Evolutionary conservation across 2,113 vertebrate genomes (phyloP).

Genomic region (Saccopteryx leptura): DNA sequence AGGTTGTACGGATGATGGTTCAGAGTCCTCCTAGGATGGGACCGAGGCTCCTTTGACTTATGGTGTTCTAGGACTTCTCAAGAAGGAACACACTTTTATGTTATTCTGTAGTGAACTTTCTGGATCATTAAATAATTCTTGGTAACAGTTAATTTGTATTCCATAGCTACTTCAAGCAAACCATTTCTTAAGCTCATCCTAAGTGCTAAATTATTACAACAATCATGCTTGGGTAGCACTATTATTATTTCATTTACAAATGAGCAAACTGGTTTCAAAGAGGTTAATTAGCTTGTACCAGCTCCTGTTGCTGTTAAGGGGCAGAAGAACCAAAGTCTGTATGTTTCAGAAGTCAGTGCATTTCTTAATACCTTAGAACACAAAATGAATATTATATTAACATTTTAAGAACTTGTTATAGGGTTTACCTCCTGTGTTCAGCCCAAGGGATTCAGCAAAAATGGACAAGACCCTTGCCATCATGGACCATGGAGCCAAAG

Average conservation of each 20-base stretch:
- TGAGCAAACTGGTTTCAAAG: not conserved
- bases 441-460: not conserved
- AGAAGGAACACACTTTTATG: not conserved
- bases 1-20: not conserved
- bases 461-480: not conserved
- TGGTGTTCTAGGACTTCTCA: not conserved
- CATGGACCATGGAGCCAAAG: not conserved
- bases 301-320: not conserved
- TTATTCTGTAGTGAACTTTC: not conserved
- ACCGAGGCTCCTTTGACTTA: not conserved
- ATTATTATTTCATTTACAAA: slow-evolving; percentile 20
- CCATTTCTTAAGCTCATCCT: slow-evolving; percentile 8
- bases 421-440: not conserved
- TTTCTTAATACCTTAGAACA: not conserved
- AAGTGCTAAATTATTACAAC: not conserved
- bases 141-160: not conserved
- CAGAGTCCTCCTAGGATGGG: not conserved
- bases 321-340: not conserved
- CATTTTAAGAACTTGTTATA: not conserved
- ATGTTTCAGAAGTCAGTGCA: not conserved
- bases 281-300: not conserved
- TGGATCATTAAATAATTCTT: not conserved
- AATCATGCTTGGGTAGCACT: not conserved
- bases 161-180: slow-evolving; percentile 12
- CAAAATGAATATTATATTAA: not conserved